These are phyloP conservation scores for Paratrypauchen microcephalus DNA, from an alignment of 2,797 vertebrate genomes.

Conservation along the genomic window DNA sequence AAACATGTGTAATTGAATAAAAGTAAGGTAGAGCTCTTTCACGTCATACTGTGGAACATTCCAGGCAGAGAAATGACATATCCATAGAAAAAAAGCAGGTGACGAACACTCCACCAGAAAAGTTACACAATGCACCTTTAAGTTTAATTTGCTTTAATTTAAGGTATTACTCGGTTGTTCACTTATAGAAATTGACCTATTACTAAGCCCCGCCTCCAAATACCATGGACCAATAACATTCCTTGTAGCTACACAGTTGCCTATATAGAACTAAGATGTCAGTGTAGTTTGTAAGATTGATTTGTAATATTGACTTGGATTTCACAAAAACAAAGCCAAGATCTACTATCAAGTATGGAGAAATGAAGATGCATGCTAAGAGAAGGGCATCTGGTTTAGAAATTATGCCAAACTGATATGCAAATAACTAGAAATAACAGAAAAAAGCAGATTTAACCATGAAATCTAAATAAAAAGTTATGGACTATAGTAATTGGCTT, in stretches of 20 bases:
- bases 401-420: background rate
- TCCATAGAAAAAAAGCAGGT: too few species aligned
- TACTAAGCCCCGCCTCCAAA: conserved; percentile 25
- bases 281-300: background rate
- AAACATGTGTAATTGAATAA: too few species aligned
- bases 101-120: too few species aligned
- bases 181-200: conserved; percentile 41
- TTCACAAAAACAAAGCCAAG: too few species aligned
- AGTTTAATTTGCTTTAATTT: conserved; percentile 25
- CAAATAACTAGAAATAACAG: background rate
- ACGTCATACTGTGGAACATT: too few species aligned
- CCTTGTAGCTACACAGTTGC: conserved; percentile 3
- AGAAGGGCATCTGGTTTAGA: background rate
- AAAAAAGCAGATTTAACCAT: background rate
- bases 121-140: background rate
- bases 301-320: background rate
- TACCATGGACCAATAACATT: background rate
- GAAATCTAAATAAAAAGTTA: background rate
- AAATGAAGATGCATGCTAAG: background rate
- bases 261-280: background rate
- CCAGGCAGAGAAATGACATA: too few species aligned
- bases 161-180: conserved; percentile 47
- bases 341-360: background rate
- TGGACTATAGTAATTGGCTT: background rate
- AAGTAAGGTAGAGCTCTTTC: too few species aligned